A percentile compares a stretch with the other conserved stretches of the same genome.
Conservation (phyloP, 2,888 invertebrate species). For the Arrhopalites spinosus region DNA sequence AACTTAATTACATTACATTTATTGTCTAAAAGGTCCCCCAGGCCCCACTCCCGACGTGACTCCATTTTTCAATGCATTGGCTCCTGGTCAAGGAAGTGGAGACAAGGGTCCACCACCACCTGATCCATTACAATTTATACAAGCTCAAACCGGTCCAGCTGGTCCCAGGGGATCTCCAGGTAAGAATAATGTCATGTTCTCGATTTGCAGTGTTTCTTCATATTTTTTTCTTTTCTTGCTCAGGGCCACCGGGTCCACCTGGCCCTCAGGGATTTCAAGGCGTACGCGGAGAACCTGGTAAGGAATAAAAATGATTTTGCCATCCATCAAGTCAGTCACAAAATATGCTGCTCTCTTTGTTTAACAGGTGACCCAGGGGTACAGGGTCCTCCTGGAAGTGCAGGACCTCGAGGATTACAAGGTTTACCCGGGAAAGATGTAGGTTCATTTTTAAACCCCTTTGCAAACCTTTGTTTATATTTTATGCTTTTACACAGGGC, state of each 20-base stretch:
- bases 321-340: too few species aligned
- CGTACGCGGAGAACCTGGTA: conserved; percentile 71
- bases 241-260: conserved; percentile 58
- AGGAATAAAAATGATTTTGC: too few species aligned
- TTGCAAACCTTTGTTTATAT: neutral
- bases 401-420: conserved; percentile 69
- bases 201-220: conserved; percentile 1
- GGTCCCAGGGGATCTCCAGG: conserved; percentile 82
- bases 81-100: conserved; percentile 66
- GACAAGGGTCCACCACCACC: conserved; percentile 77
- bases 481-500: conserved; percentile 64
- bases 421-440: conserved; percentile 79
- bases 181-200: conserved; percentile 56
- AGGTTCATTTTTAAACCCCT: conserved; percentile 53
- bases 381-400: conserved; percentile 63
- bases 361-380: conserved; percentile 64
- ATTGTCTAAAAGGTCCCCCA: conserved; percentile 60
- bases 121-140: conserved; percentile 75
- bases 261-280: conserved; percentile 83
- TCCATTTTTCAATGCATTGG: conserved; percentile 77
- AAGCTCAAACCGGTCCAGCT: conserved; percentile 77
- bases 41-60: conserved; percentile 75
- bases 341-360: too few species aligned
- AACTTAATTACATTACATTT: conserved; percentile 55
- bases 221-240: conserved; percentile 6